Percentiles rank a stretch among this genome's conserved stretches.
These are phyloP conservation scores for Phrynocephalus vlangalii DNA, from an alignment of 2,797 vertebrate genomes.

Conservation along the genomic window DNA sequence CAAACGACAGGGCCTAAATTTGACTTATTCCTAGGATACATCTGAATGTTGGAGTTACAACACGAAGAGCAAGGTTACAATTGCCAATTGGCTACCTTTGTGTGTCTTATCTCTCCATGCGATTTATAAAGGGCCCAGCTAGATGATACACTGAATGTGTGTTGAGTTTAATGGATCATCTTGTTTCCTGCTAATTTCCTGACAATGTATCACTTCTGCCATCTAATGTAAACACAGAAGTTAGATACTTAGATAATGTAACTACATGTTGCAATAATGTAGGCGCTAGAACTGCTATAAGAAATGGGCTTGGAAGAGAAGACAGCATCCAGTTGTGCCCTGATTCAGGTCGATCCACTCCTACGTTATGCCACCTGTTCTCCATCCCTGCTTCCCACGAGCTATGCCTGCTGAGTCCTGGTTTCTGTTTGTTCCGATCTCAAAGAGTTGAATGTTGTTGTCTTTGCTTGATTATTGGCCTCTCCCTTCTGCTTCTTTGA, in stretches of 20 bases:
- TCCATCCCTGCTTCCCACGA: not conserved
- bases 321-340: not conserved
- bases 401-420: not conserved
- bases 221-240: too few species aligned
- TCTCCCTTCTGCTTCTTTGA: too few species aligned
- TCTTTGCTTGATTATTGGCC: not conserved
- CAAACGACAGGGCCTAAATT: not conserved
- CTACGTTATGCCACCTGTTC: not conserved
- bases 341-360: not conserved
- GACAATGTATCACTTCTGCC: not conserved
- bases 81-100: not conserved
- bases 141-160: too few species aligned
- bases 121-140: not conserved
- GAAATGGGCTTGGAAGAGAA: not conserved
- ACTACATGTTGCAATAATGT: not conserved
- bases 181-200: not conserved
- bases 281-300: not conserved
- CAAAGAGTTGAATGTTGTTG: too few species aligned
- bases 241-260: too few species aligned
- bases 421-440: too few species aligned
- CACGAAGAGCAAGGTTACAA: not conserved
- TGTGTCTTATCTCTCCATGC: not conserved
- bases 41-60: too few species aligned
- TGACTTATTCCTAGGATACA: too few species aligned
- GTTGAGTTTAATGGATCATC: not conserved